Evolutionary conservation across 1,140 invertebrate species (phyloP), one percentile per base, ranked within the genome.

Genomic region (Nasonia longicornis): DNA sequence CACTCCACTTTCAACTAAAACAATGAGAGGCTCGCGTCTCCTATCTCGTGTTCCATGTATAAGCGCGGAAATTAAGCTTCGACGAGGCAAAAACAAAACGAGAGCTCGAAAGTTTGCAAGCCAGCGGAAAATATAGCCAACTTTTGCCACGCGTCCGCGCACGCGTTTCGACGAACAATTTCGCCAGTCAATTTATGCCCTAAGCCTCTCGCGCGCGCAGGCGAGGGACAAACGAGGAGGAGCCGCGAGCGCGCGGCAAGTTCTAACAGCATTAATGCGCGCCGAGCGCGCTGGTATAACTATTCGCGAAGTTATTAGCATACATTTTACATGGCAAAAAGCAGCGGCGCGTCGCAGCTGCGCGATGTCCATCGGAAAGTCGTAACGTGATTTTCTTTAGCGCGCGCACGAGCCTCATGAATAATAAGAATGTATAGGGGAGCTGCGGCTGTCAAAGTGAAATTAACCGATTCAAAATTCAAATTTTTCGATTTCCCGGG

Each of bases 221-320:
- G 26, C 31, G 3, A 26, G 26, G 45, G 35, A 63, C 77, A 69
- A 79, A 58, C 77, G 67, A 58, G 66, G 22, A 71, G 45, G 11
- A 66, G 29, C 29, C 35, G 45, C 42, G 63, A 20, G 20, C 22
- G 16, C 22, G 71, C 73, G 48, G 71, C 74, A 71, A 71, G 45
- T 26, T 73, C 31, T 79, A 73, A 79, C 70, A 35, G 70, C 29
- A 73, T 79, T 79, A 79, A 79, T 26, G 35, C 16, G 31, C 26
- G 10, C 29, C 58, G 63, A 69, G 29, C 29, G 10, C 14, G n/a
- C 8, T 7, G 26, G 11, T 67, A 63, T 31, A 78, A 58, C 77
- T 78, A 71, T 71, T 78, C n/a, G 16, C 71, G 14, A 74, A 80
- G 26, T 73, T 42, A 80, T 80, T 80, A 80, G 71, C 79, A 80